phyloP scores from a whole-genome alignment of 2,797 vertebrate genomes.

The Peromyscus nudipes region DNA sequence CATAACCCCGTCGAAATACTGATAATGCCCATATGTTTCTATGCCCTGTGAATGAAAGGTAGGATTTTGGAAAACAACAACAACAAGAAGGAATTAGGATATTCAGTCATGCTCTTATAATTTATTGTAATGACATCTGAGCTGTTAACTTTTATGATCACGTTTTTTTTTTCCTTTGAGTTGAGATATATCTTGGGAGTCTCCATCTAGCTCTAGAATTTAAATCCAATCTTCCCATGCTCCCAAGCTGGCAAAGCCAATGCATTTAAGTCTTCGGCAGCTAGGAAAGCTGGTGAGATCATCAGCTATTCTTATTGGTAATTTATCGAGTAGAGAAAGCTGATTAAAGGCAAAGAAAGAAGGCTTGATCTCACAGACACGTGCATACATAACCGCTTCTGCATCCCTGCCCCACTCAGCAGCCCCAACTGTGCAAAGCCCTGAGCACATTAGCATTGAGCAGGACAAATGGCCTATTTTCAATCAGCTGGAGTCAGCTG shows the following conservation, averaged over 20 bases:
- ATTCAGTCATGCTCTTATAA: not conserved
- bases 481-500: slow-evolving; percentile 88
- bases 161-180: not conserved
- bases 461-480: slow-evolving; percentile 86
- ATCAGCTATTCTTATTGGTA: slow-evolving; percentile 61
- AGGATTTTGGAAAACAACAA: not conserved
- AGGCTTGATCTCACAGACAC: slow-evolving; percentile 60
- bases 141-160: not conserved
- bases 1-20: not conserved
- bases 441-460: slow-evolving; percentile 83
- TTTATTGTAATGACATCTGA: not conserved
- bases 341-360: slow-evolving; percentile 71
- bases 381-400: slow-evolving; percentile 35
- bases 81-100: not conserved
- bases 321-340: slow-evolving; percentile 70
- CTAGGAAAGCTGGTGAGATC: slow-evolving; percentile 65
- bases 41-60: not conserved
- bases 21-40: not conserved
- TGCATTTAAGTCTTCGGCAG: slow-evolving; percentile 38
- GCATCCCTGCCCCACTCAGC: slow-evolving; percentile 34
- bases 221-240: not conserved
- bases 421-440: slow-evolving; percentile 83
- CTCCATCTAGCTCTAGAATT: not conserved
- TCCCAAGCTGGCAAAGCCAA: not conserved
- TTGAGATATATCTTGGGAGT: not conserved